A percentile compares a stretch with the other conserved stretches of the same genome.
Evolutionary conservation across 1,140 invertebrate genomes (phyloP).

Genomic region (Sweltsa coloradensis): DNA sequence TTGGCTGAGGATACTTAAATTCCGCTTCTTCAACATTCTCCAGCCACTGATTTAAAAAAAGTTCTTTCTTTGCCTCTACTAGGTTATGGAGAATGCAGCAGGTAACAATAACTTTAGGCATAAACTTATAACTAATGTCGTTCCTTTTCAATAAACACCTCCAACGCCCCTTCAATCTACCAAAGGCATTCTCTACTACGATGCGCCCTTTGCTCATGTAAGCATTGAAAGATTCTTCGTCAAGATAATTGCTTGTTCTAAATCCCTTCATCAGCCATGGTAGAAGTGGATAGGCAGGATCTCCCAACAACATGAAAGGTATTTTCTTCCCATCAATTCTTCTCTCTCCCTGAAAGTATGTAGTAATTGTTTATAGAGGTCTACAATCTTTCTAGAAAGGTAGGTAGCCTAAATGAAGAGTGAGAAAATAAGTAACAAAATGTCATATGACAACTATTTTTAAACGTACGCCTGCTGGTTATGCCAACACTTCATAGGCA

Average conservation of each 20-base stretch:
- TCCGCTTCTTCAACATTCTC: background rate
- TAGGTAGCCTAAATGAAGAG: too few species aligned
- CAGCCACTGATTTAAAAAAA: slow-evolving; percentile 5
- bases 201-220: slow-evolving; percentile 14
- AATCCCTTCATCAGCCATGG: slow-evolving; percentile 14
- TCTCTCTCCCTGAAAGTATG: too few species aligned
- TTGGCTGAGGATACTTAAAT: background rate
- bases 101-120: slow-evolving; percentile 5
- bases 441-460: too few species aligned
- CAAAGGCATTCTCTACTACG: slow-evolving; percentile 14
- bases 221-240: slow-evolving; percentile 15
- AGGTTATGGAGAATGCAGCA: slow-evolving; percentile 10
- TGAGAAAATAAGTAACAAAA: too few species aligned
- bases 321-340: background rate
- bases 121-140: background rate
- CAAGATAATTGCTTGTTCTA: slow-evolving; percentile 4
- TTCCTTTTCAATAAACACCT: slow-evolving; percentile 9
- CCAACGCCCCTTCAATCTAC: slow-evolving; percentile 12
- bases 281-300: slow-evolving; percentile 17
- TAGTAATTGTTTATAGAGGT: too few species aligned
- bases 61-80: background rate
- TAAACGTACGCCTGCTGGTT: too few species aligned
- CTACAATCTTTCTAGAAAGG: too few species aligned
- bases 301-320: slow-evolving; percentile 14
- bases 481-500: too few species aligned